Base-by-base conservation (phyloP, 2,888 invertebrate genomes). In the Ligdia adustata region DNA sequence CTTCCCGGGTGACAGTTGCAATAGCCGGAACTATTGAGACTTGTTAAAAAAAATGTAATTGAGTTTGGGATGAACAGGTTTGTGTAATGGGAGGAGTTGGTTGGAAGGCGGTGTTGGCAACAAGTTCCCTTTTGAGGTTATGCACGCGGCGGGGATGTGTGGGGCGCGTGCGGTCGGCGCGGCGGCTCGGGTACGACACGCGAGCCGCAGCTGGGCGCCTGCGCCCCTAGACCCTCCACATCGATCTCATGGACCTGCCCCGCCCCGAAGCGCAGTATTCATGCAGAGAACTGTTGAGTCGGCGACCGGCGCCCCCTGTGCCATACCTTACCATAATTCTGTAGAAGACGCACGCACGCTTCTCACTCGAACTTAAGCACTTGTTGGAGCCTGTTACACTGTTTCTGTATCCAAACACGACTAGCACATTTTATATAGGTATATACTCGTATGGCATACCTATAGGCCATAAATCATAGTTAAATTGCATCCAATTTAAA, bases 31-130 rank as follows among this genome's bases (percentile, higher is more conserved):
- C 5, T 9, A 9, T 13, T 9, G 9, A 13, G 42, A 32, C 11
- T 49, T 52, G 41, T 40, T 24, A n/a, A n/a, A n/a, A n/a, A n/a
- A n/a, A n/a, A n/a, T n/a, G n/a, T n/a, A n/a, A n/a, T n/a, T n/a
- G n/a, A n/a, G n/a, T n/a, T n/a, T n/a, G n/a, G n/a, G n/a, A n/a
- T n/a, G n/a, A n/a, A n/a, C n/a, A n/a, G n/a, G n/a, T n/a, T n/a
- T n/a, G n/a, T n/a, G n/a, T n/a, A n/a, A n/a, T n/a, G n/a, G n/a
- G n/a, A n/a, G n/a, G n/a, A n/a, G n/a, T n/a, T n/a, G 73, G 79
- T 73, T 62, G 71, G 70, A 82, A 87, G 87, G 85, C 87, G 86
- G 79, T 68, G 72, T 69, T 79, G 63, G 82, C 88, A 88, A 88
- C 86, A 87, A 84, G 87, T 87, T 79, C 57, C 66, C 61, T 62